A percentile compares a stretch with the other conserved stretches of the same genome.
These are phyloP conservation scores for Dexiosoma caninum DNA, from an alignment of 2,888 invertebrate species.

Conservation along the genomic window DNA sequence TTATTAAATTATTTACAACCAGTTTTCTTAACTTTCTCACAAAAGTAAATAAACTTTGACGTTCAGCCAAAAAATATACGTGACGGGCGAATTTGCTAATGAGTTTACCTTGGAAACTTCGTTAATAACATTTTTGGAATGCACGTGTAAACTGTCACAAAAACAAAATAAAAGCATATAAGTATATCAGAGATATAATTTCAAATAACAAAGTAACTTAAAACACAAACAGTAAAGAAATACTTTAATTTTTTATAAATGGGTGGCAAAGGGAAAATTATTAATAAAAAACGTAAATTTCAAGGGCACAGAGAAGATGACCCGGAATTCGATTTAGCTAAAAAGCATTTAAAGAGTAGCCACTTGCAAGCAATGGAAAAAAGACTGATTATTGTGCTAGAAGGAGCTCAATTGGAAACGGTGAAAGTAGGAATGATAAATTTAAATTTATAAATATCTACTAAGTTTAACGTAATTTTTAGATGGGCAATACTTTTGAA, in stretches of 20 bases:
- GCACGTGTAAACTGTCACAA: slow-evolving; percentile 21
- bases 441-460: not conserved
- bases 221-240: no score
- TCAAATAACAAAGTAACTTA: no score
- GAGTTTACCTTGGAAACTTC: not conserved
- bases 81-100: no score
- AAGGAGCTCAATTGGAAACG: slow-evolving; percentile 96
- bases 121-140: not conserved
- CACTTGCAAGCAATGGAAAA: slow-evolving; percentile 91
- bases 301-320: slow-evolving; percentile 80
- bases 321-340: slow-evolving; percentile 87
- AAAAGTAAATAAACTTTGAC: no score
- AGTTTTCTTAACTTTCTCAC: no score
- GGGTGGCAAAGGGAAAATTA: slow-evolving; percentile 73
- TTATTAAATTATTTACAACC: no score
- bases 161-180: no score
- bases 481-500: slow-evolving; percentile 93
- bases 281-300: slow-evolving; percentile 75
- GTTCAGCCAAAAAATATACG: no score
- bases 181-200: no score
- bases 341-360: slow-evolving; percentile 86
- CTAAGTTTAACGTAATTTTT: slow-evolving; percentile 23
- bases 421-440: slow-evolving; percentile 87
- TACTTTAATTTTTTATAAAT: slow-evolving; percentile 60
- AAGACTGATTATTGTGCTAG: slow-evolving; percentile 93